phyloP scores from a whole-genome alignment of 2,797 vertebrate genomes.

The Gallinago solitaria region DNA sequence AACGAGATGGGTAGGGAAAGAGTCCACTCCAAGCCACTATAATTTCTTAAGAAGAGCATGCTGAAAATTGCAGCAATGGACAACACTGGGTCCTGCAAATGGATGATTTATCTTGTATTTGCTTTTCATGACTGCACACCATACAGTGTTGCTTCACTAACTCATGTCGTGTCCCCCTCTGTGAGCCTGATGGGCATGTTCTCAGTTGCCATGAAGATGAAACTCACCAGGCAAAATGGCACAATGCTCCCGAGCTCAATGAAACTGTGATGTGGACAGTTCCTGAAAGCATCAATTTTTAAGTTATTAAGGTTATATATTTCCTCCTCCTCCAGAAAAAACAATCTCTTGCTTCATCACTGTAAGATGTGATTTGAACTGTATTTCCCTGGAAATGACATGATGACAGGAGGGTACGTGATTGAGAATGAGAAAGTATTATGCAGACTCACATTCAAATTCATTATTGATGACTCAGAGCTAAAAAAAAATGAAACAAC shows the following conservation, averaged over 20 bases:
- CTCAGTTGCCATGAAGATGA: background rate
- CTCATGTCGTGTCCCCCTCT: background rate
- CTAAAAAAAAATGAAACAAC: slow-evolving; percentile 26
- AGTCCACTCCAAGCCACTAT: background rate
- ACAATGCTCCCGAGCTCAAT: background rate
- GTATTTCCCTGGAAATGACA: slow-evolving; percentile 46
- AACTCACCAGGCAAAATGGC: background rate
- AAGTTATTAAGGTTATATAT: slow-evolving; percentile 33
- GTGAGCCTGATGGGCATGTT: background rate
- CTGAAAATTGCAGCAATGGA: background rate
- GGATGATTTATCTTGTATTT: background rate
- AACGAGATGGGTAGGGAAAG: background rate
- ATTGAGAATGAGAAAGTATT: slow-evolving; percentile 37
- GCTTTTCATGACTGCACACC: background rate
- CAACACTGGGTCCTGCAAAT: background rate
- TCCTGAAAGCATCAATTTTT: background rate
- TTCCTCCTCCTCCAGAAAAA: background rate
- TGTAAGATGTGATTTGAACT: background rate
- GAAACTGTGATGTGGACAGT: background rate
- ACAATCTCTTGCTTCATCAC: slow-evolving; percentile 6
- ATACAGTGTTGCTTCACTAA: background rate
- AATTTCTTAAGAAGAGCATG: background rate
- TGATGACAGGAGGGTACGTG: background rate
- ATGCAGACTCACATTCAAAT: slow-evolving; percentile 31
- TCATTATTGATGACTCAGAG: slow-evolving; percentile 56